Evolutionary conservation across 1,140 invertebrate genomes (phyloP), one percentile per base, ranked within the genome.

Genomic region (Rhyacophila brunnea): DNA sequence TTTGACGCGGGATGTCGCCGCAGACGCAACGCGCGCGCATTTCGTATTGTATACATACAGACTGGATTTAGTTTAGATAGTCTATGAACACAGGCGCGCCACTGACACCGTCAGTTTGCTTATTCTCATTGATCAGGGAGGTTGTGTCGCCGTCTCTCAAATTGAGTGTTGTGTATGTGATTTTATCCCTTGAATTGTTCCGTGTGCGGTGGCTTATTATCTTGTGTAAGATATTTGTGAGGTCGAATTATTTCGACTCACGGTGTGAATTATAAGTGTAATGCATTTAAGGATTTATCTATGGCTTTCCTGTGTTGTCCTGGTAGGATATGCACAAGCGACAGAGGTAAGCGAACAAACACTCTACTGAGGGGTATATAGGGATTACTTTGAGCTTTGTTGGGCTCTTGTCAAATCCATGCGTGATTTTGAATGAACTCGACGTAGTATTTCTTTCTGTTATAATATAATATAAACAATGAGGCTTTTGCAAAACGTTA

Each of bases 281-380:
- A 78, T 78, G 76, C 74, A 79, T 73, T 78, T 74, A 65, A 74
- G 76, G 74, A 76, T 78, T 74, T 77, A 74, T 69, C 67, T 77
- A 78, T 78, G 76, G 75, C 75, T 78, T 70, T 73, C 73, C 70
- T 78, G 76, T 77, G 71, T 77, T 71, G 74, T 75, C 74, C 74
- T 78, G 70, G 73, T 72, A 74, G 75, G 76, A 77, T 77, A 76
- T 68, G 75, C 77, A 68, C 75, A 74, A 72, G 76, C 76, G 71
- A 75, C 72, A 78, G 76, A 78, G 76, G 76, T 78, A 75, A 77
- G 75, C 71, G 70, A 28, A n/a, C 47, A 40, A n/a, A 13, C 38
- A 15, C 15, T 15, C 15, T 15, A 13, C 15, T 15, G 38, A 13
- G 38, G 38, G 38, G 38, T 40, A 13, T 40, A 15, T 28, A 28